These are phyloP conservation scores for Todiramphus chloris DNA, from an alignment of 2,113 vertebrate species.

Conservation along the genomic window DNA sequence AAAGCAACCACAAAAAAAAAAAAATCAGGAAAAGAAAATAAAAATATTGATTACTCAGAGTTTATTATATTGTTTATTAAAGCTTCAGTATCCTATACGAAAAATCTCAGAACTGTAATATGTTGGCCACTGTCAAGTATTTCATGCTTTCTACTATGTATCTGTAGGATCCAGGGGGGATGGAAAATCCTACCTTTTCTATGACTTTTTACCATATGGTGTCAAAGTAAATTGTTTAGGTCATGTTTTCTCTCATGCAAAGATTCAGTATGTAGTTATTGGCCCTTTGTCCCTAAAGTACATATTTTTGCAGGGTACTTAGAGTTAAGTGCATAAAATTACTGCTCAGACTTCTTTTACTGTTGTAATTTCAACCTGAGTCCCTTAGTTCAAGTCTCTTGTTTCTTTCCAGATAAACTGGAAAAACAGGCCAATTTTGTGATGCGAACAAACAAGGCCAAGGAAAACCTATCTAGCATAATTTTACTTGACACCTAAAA, in stretches of 20 bases:
- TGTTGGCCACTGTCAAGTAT: not conserved
- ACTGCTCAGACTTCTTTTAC: not conserved
- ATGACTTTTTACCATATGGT: not conserved
- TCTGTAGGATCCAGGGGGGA: not conserved
- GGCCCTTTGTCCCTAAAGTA: not conserved
- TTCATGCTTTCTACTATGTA: not conserved
- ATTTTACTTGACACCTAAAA: constrained; percentile 37
- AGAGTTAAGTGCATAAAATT: not conserved
- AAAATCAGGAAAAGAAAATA: accelerated
- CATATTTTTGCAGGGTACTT: not conserved
- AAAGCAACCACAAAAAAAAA: too few species aligned
- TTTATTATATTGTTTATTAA: not conserved
- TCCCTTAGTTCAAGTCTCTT: not conserved
- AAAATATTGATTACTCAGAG: not conserved
- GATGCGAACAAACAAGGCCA: constrained; percentile 13
- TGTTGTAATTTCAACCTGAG: not conserved
- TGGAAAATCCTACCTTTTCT: not conserved
- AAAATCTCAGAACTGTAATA: not conserved
- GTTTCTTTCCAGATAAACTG: not conserved
- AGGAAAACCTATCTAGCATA: not conserved
- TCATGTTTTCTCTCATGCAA: not conserved
- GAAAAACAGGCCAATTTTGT: constrained; percentile 4
- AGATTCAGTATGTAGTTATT: not conserved
- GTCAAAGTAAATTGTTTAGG: not conserved
- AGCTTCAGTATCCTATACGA: not conserved